These are phyloP conservation scores for Anabas testudineus DNA, from an alignment of 2,797 vertebrate genomes.

Conservation along the genomic window DNA sequence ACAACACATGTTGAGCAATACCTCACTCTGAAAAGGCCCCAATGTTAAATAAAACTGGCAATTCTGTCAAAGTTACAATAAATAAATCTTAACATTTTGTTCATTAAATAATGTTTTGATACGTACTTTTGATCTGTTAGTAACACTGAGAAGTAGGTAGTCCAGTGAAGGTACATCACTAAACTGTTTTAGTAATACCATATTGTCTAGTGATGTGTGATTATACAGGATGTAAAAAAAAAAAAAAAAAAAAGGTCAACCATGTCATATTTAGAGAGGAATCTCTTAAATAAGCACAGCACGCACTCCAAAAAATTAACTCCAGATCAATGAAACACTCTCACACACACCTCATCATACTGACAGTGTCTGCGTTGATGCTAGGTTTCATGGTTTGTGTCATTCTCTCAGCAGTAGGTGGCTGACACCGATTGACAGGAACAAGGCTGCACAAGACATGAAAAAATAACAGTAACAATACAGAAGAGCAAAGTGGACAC, in stretches of 20 bases:
- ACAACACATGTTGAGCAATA: slow-evolving; percentile 18
- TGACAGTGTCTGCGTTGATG: slow-evolving; percentile 6
- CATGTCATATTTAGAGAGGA: slow-evolving; percentile 1
- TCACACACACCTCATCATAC: slow-evolving; percentile 15
- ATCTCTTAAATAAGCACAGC: not conserved
- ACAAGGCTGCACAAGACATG: slow-evolving; percentile 71
- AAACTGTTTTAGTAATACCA: slow-evolving; percentile 5
- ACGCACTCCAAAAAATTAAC: not conserved
- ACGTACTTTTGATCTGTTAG: slow-evolving; percentile 21
- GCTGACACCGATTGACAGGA: slow-evolving; percentile 75
- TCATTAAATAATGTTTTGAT: slow-evolving; percentile 21
- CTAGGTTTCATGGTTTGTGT: slow-evolving; percentile 26
- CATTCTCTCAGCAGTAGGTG: slow-evolving; percentile 68
- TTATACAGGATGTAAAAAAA: slow-evolving; percentile 3
- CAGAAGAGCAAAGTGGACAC: not conserved
- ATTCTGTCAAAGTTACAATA: slow-evolving; percentile 35
- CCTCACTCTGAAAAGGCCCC: not conserved
- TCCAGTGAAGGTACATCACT: not conserved
- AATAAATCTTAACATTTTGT: slow-evolving; percentile 11
- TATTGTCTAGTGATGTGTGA: not conserved
- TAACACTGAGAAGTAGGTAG: slow-evolving; percentile 25
- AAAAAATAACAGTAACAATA: slow-evolving; percentile 32
- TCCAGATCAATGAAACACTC: slow-evolving; percentile 9
- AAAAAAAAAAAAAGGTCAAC: slow-evolving; percentile 5
- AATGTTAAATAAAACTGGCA: slow-evolving; percentile 10